phyloP scores from a whole-genome alignment of 2,113 vertebrate genomes.

The Acanthisitta chloris region DNA sequence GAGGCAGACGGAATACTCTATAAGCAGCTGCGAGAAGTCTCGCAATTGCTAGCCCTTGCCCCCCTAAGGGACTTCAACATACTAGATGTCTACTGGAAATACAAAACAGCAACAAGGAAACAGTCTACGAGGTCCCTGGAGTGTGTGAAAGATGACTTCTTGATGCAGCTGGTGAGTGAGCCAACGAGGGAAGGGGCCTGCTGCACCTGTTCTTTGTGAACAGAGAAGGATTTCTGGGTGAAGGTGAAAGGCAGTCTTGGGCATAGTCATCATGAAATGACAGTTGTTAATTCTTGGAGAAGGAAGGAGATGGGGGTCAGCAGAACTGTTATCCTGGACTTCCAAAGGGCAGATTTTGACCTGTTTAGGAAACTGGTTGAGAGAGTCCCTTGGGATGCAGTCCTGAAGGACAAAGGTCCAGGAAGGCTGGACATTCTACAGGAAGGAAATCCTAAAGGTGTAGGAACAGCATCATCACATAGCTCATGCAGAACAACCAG shows the following conservation, averaged over 20 bases:
- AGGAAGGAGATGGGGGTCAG: neutral
- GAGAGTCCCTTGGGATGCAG: neutral
- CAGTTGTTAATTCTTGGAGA: neutral
- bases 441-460: neutral
- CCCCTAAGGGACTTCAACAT: neutral
- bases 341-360: neutral
- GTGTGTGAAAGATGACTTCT: neutral
- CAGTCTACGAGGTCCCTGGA: neutral
- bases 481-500: accelerated
- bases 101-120: neutral
- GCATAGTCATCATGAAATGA: neutral
- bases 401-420: neutral
- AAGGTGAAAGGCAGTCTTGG: neutral
- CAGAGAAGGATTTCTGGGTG: neutral
- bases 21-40: neutral
- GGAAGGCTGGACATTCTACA: neutral
- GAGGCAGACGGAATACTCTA: neutral
- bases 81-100: neutral
- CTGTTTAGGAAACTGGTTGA: neutral
- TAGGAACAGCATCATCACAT: neutral
- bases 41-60: neutral
- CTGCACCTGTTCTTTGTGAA: neutral
- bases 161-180: neutral
- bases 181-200: neutral
- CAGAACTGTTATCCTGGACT: neutral